Conservation (phyloP, 1,140 invertebrate genomes). For the Aphis craccivora region DNA sequence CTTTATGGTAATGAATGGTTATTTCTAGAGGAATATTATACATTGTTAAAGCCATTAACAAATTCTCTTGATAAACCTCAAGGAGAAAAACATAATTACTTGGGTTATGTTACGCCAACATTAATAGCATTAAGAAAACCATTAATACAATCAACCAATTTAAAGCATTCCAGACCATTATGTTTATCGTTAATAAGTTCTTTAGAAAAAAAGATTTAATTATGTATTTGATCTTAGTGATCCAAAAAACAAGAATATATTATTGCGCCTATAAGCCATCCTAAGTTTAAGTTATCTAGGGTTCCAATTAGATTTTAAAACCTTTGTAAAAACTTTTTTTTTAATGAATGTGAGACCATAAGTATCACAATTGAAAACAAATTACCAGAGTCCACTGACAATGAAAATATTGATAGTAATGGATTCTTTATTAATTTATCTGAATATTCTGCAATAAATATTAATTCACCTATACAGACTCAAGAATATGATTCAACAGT, state of each 20-base stretch:
- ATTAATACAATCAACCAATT: not conserved
- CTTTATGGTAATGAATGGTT: not conserved
- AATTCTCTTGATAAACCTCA: not conserved
- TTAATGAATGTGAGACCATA: not conserved
- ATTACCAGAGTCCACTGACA: not conserved
- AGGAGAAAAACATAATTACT: slow-evolving; percentile 11
- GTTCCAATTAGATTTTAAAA: not conserved
- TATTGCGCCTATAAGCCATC: not conserved
- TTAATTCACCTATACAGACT: no score
- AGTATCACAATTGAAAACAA: not conserved
- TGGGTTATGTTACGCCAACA: not conserved
- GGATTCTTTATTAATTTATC: not conserved
- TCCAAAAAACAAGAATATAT: not conserved
- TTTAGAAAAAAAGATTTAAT: not conserved
- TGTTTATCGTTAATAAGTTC: not conserved
- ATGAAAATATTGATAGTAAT: not conserved
- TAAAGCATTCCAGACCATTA: not conserved
- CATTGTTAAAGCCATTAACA: not conserved
- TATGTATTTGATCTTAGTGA: not conserved
- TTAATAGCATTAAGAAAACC: not conserved
- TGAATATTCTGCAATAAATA: not conserved
- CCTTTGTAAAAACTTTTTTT: not conserved
- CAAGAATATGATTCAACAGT: no score
- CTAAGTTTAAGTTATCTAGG: not conserved
- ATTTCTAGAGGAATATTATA: not conserved